A percentile compares a stretch with the other conserved stretches of the same genome.
phyloP scores from a whole-genome alignment of 2,888 invertebrate genomes.

The Glyphotaelius pellucidus region DNA sequence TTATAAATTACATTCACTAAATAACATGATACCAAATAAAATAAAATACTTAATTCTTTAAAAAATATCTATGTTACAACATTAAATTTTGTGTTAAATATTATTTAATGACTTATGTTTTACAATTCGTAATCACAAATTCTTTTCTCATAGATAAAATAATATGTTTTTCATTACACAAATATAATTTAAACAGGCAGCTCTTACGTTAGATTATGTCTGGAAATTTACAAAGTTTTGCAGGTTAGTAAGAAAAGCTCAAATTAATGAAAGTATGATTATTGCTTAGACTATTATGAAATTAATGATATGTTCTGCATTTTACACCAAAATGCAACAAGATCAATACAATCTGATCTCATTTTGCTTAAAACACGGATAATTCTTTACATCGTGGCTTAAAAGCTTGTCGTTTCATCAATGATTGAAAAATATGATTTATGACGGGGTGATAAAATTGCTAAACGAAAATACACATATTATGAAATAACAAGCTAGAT shows the following conservation, averaged over 20 bases:
- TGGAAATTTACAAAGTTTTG: conserved; percentile 24
- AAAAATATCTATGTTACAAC: conserved; percentile 64
- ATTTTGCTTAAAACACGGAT: not conserved
- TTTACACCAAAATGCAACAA: not conserved
- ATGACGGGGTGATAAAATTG: not conserved
- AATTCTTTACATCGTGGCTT: no score
- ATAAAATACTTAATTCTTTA: conserved; percentile 61
- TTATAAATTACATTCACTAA: conserved; percentile 66
- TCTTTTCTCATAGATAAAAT: conserved; percentile 40
- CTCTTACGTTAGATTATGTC: not conserved
- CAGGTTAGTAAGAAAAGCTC: conserved; percentile 46
- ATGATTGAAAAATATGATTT: not conserved
- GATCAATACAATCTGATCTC: not conserved
- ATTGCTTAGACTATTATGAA: conserved; percentile 42
- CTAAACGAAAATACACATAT: not conserved
- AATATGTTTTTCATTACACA: not conserved
- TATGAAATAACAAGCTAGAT: not conserved
- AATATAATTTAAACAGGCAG: conserved; percentile 30
- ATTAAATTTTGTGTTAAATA: conserved; percentile 64
- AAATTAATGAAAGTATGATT: conserved; percentile 51
- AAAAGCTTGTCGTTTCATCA: not conserved
- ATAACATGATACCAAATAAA: conserved; percentile 65
- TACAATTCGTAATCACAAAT: conserved; percentile 62
- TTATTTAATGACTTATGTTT: conserved; percentile 63
- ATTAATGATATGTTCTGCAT: conserved; percentile 60